A percentile compares a stretch with the other conserved stretches of the same genome.
These are phyloP conservation scores for Myocastor coypus DNA, from an alignment of 2,113 vertebrate genomes.

Conservation along the genomic window DNA sequence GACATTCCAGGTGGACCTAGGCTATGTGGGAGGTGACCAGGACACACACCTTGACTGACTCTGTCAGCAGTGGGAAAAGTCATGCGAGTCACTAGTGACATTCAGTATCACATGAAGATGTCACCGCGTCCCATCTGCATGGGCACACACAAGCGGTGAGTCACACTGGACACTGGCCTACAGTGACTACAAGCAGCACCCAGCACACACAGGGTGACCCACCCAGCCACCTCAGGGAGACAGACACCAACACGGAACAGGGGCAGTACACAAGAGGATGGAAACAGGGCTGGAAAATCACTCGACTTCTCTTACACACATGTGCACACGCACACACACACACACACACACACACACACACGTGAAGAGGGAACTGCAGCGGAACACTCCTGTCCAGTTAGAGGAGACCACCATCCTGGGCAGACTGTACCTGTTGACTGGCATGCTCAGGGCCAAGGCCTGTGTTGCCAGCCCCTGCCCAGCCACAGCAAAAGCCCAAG, in stretches of 20 bases:
- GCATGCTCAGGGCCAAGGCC: neutral
- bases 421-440: neutral
- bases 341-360: neutral
- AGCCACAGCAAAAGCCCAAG: too few species aligned
- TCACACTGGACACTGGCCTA: neutral
- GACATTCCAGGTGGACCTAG: neutral
- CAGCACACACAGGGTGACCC: neutral
- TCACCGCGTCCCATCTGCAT: neutral
- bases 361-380: neutral
- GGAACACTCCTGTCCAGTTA: neutral
- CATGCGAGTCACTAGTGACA: neutral
- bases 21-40: neutral
- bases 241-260: neutral
- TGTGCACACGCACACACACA: neutral
- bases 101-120: neutral
- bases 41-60: neutral
- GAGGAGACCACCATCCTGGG: neutral
- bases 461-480: neutral
- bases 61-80: neutral
- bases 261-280: neutral
- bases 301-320: neutral
- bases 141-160: neutral
- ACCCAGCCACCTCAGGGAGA: neutral
- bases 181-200: too few species aligned
- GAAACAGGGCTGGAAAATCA: neutral